Percentiles rank a stretch among this genome's conserved stretches.
phyloP scores from a whole-genome alignment of 2,888 invertebrate genomes.

The Xestia rhomboidea region DNA sequence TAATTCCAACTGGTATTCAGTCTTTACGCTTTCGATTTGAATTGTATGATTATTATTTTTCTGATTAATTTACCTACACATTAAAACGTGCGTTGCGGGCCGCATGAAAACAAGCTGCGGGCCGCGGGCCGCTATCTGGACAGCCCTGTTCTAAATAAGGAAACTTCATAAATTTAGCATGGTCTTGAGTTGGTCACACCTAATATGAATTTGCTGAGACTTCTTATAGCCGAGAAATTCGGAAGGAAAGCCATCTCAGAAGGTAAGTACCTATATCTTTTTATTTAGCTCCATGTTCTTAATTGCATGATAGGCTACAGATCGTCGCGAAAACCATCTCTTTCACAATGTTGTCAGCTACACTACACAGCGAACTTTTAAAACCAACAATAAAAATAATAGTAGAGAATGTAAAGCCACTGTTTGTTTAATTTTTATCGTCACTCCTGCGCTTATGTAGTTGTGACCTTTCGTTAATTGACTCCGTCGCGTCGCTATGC shows the following conservation, averaged over 20 bases:
- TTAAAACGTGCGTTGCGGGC: too few species aligned
- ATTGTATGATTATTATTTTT: too few species aligned
- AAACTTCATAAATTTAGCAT: background rate
- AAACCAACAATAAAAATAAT: conserved; percentile 34
- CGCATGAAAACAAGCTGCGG: too few species aligned
- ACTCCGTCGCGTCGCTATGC: conserved; percentile 45
- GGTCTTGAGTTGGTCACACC: background rate
- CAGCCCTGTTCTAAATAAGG: too few species aligned
- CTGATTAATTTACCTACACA: too few species aligned
- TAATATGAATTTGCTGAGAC: background rate
- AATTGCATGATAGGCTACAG: background rate
- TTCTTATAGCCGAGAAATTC: background rate
- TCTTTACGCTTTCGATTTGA: too few species aligned
- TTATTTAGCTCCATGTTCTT: background rate
- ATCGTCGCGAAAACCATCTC: background rate
- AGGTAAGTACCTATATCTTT: too few species aligned
- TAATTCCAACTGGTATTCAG: too few species aligned
- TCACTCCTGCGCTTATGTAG: conserved; percentile 32
- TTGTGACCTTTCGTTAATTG: conserved; percentile 63
- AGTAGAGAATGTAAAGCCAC: conserved; percentile 27
- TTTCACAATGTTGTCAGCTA: conserved; percentile 30
- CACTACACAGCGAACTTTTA: background rate
- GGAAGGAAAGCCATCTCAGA: background rate
- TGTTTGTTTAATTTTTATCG: conserved; percentile 54
- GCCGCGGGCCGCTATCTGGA: too few species aligned